Conservation (phyloP, 2,888 invertebrate genomes). For the Mythimna ferrago region DNA sequence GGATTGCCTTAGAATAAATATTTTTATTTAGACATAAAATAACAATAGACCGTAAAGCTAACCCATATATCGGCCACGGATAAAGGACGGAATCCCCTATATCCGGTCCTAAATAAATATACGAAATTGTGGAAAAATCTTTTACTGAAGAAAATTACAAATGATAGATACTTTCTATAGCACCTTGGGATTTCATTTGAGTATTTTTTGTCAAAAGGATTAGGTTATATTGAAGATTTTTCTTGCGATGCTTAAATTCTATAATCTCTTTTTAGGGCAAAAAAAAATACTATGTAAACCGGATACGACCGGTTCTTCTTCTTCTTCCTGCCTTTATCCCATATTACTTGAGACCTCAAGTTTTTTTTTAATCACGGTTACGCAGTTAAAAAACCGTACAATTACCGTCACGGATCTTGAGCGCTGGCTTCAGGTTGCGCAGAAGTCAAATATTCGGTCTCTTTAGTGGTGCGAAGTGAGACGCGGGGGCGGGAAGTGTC, state of each 20-base stretch:
- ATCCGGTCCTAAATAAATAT: constrained; percentile 58
- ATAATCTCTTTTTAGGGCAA: not conserved
- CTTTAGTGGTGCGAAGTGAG: too few species aligned
- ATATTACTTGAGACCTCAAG: too few species aligned
- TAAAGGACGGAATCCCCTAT: constrained; percentile 48
- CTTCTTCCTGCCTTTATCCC: too few species aligned
- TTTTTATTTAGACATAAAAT: constrained; percentile 57
- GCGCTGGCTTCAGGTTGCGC: too few species aligned
- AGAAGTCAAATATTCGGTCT: too few species aligned
- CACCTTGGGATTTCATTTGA: constrained; percentile 21
- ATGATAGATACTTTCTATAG: constrained; percentile 24
- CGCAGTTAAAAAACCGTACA: too few species aligned
- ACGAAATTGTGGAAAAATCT: constrained; percentile 37
- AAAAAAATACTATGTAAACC: too few species aligned
- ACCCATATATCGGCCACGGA: constrained; percentile 44
- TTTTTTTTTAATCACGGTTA: too few species aligned
- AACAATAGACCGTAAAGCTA: constrained; percentile 40
- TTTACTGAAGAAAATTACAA: constrained; percentile 37
- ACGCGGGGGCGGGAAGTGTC: too few species aligned
- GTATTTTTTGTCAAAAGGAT: constrained; percentile 28
- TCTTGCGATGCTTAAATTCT: not conserved
- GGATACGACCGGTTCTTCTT: too few species aligned
- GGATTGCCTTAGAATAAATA: constrained; percentile 40
- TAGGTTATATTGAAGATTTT: constrained; percentile 21
- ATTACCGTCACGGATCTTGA: too few species aligned